These are phyloP conservation scores for Tuta absoluta DNA, from an alignment of 2,888 invertebrate species.

Conservation along the genomic window DNA sequence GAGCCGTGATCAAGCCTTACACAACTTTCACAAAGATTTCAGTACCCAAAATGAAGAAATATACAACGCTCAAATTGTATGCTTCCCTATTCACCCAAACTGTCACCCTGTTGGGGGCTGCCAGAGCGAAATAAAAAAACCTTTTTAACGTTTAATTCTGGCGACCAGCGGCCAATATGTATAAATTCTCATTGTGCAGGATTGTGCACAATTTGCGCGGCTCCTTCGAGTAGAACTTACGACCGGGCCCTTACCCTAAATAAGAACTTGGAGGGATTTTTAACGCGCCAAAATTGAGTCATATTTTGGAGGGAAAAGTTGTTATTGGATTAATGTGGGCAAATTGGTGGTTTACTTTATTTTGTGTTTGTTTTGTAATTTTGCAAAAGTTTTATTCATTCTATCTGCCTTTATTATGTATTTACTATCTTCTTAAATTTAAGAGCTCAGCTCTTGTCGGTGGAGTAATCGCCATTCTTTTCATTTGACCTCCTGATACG, in stretches of 20 bases:
- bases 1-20: too few species aligned
- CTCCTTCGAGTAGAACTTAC: slow-evolving; percentile 71
- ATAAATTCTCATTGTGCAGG: slow-evolving; percentile 78
- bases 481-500: too few species aligned
- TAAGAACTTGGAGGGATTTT: slow-evolving; percentile 59
- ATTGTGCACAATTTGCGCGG: slow-evolving; percentile 76
- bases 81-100: slow-evolving; percentile 23
- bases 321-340: slow-evolving; percentile 39
- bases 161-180: slow-evolving; percentile 70
- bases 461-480: too few species aligned
- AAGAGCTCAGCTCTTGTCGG: too few species aligned
- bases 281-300: slow-evolving; percentile 57
- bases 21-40: too few species aligned
- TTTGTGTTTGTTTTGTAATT: slow-evolving; percentile 7
- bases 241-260: slow-evolving; percentile 64
- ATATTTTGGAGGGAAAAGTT: slow-evolving; percentile 48
- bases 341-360: slow-evolving; percentile 1
- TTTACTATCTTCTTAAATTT: too few species aligned
- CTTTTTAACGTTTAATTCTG: slow-evolving; percentile 68
- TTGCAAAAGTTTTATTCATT: neutral
- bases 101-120: slow-evolving; percentile 16
- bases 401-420: too few species aligned
- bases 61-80: neutral
- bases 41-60: neutral
- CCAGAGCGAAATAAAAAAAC: slow-evolving; percentile 46